Conservation (phyloP, 2,888 invertebrate genomes). For the Netelia inedita region DNA sequence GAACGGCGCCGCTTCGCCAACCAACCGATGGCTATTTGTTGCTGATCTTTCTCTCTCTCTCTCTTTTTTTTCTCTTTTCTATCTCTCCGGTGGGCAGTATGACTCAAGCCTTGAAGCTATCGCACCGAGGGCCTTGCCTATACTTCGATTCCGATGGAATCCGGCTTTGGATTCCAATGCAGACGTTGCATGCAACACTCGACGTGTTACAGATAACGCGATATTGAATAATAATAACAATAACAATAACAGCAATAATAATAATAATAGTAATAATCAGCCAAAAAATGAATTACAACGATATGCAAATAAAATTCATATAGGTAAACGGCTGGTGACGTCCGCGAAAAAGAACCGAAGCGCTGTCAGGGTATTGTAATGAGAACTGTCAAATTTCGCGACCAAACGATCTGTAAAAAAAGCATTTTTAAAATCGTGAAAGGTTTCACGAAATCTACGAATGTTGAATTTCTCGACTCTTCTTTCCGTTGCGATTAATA, state of each 20-base stretch:
- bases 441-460: too few species aligned
- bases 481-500: too few species aligned
- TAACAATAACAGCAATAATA: not conserved
- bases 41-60: not conserved
- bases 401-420: too few species aligned
- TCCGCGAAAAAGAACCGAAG: too few species aligned
- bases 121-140: conserved; percentile 50
- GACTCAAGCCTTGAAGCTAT: conserved; percentile 51
- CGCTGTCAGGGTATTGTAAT: too few species aligned
- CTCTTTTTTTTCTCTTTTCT: not conserved
- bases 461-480: too few species aligned
- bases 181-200: conserved; percentile 40
- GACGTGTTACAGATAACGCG: conserved; percentile 19
- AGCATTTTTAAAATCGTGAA: too few species aligned
- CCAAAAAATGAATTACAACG: too few species aligned
- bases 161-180: conserved; percentile 50
- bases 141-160: conserved; percentile 61
- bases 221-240: not conserved
- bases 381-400: too few species aligned
- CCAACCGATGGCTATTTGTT: conserved; percentile 57
- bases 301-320: too few species aligned
- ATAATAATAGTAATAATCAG: not conserved
- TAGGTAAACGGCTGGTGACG: too few species aligned
- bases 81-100: conserved; percentile 46
- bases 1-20: conserved; percentile 64